Base-by-base conservation (phyloP, 37 sponge, comb jelly and placozoan species). In the Cliona cf. orientalis region DNA sequence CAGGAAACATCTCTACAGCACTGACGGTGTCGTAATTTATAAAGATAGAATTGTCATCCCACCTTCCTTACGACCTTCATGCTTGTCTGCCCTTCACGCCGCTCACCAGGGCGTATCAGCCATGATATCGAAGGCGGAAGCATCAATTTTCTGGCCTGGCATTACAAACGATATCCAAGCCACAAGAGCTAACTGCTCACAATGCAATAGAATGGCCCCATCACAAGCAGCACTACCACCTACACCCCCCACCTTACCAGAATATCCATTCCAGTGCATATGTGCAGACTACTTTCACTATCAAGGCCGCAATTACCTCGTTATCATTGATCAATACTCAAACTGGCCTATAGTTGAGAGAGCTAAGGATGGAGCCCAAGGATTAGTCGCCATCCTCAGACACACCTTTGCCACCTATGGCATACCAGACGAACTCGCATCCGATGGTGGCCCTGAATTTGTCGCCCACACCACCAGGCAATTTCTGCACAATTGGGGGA, bases 281-380 rank as follows among this genome's bases (percentile, higher is more conserved):
- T 81, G 82, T 59, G 67, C 80, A 14, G 80, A 79, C 55, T 77
- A 61, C 42, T 77, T 77, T 44, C 62, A 77, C 45, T 59, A 81
- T 34, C 22, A 57, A 43, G 72, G 72, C 60, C 4, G 36, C 14
- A 71, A 23, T 62, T 71, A 81, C 61, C 72, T 81, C 29, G 82
- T 81, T 32, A 81, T 81, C 35, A 46, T 81, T 0, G 63, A 81
- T 37, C 71, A 62, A 71, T 81, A 81, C 45, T 81, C 72, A 46
- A 81, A 81, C 62, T 70, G 71, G 71, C 82, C 82, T 32, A 81
- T 81, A 61, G 82, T 81, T 1, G 63, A 81, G 42, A 83, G 66
- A 45, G 49, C 66, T 2, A n/a, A 62, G 29, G 67, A 64, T n/a
- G 65, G 83, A 41, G 72, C 72, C 55, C 26, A 39, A 64, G 83